A percentile compares a stretch with the other conserved stretches of the same genome.
Evolutionary conservation across 2,113 vertebrate genomes (phyloP).

Genomic region (Cryptotis parvus): DNA sequence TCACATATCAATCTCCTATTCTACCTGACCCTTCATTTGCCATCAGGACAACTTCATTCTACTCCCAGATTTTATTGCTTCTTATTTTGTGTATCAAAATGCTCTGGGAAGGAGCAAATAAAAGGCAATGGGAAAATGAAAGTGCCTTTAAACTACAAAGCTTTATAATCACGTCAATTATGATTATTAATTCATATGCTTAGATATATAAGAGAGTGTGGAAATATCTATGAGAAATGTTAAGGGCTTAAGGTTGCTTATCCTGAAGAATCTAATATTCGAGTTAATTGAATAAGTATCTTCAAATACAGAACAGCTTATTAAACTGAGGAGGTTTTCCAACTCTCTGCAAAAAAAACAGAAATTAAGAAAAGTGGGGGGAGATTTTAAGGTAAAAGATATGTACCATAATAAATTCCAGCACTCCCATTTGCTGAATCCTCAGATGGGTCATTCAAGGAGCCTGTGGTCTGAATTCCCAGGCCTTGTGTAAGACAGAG

Average conservation of each 20-base stretch:
- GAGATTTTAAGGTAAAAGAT: background rate
- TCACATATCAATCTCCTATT: background rate
- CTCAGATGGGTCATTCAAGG: background rate
- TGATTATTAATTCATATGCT: background rate
- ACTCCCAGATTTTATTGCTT: background rate
- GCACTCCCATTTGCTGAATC: background rate
- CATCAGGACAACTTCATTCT: background rate
- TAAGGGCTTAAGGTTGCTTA: conserved; percentile 8
- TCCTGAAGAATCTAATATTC: background rate
- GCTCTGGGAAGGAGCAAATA: conserved; percentile 10
- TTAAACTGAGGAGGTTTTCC: background rate
- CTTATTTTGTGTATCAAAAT: background rate
- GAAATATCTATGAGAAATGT: background rate
- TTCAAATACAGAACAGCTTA: background rate
- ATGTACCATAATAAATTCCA: conserved; percentile 23
- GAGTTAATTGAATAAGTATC: background rate
- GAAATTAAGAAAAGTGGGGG: background rate
- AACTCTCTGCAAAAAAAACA: background rate
- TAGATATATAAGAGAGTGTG: background rate
- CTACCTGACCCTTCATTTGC: background rate
- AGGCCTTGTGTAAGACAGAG: conserved; percentile 21
- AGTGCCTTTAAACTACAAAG: background rate
- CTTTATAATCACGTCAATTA: conserved; percentile 11
- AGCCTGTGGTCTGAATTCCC: conserved; percentile 15
- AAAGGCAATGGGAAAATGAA: background rate